Evolutionary conservation across 2,113 vertebrate species (phyloP), one percentile per base, ranked within the genome.

Genomic region (Sardina pilchardus): DNA sequence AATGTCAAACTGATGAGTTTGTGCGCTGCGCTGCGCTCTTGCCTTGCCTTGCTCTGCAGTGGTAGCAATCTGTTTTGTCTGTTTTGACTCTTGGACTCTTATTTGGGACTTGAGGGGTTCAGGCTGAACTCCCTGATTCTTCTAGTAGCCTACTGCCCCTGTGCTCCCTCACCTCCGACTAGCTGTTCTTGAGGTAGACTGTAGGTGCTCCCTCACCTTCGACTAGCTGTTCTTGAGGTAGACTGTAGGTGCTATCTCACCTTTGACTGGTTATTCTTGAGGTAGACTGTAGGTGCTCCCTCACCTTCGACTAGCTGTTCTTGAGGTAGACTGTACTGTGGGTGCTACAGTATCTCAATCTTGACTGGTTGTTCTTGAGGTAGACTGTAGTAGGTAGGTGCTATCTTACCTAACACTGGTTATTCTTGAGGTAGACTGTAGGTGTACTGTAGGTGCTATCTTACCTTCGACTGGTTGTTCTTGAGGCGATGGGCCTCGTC

Each of bases 261-360:
- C 96, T 99, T 99, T 67, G 98, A 99, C 89, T 99, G 98, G 90
- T 99, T 99, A 93, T 99, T 99, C 93, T 99, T 99, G 82, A 99
- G 96, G 26, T 42, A 42, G 50, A 19, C 50, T 53, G 50, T 53
- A 12, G 16, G 4, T 26, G 75, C 39, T 81, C 8, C 45, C 59
- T 88, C 91, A 99, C 98, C 96, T 99, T 99, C 67, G 98, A 99
- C 89, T 99, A 97, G 89, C 99, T 99, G 93, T 99, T 99, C 93
- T 99, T 99, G 81, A 99, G 96, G 1, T 39, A 39, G 50, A 19
- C 50, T 56, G 50, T 56, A 12, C 50, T 56, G 50, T 56, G 8
- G 16, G 4, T 26, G 75, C 81, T 81, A n/a, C n/a, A n/a, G n/a
- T n/a, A 1, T 48, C 59, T 88, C 91, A 99, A 97, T 96, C 99